These are phyloP conservation scores for Vimba vimba DNA, from an alignment of 2,113 vertebrate species.

Conservation along the genomic window DNA sequence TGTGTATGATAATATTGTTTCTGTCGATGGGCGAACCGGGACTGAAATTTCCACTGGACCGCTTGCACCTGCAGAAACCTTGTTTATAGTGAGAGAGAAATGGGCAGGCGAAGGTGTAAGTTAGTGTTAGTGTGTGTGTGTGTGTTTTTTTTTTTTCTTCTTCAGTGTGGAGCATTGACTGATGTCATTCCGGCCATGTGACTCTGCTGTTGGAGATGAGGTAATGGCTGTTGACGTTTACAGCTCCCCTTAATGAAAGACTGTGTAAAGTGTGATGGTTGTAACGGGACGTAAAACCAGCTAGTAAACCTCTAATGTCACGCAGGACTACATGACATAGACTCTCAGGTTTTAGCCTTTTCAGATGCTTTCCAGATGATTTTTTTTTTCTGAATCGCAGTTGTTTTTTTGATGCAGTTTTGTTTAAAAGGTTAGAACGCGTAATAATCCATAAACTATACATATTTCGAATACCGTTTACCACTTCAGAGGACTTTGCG, in stretches of 20 bases:
- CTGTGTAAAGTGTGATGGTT: constrained; percentile 41
- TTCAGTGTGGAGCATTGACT: constrained; percentile 18
- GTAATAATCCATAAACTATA: not conserved
- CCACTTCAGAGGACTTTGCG: no score
- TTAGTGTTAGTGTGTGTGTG: constrained; percentile 2
- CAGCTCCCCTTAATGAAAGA: constrained; percentile 39
- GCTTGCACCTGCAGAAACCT: constrained; percentile 17
- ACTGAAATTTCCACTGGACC: constrained; percentile 53
- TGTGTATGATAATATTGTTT: constrained; percentile 58
- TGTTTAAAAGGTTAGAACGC: not conserved
- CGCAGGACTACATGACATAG: constrained; percentile 18
- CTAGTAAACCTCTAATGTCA: constrained; percentile 45
- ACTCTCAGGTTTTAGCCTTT: constrained; percentile 25
- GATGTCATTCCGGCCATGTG: constrained; percentile 34
- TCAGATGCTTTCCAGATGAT: constrained; percentile 33
- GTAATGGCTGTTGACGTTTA: constrained; percentile 48
- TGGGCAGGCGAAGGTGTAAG: constrained; percentile 18
- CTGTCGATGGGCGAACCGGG: constrained; percentile 34
- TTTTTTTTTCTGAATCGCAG: not conserved
- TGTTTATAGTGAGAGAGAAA: constrained; percentile 24
- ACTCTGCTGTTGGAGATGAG: constrained; percentile 29
- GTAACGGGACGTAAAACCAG: constrained; percentile 40
- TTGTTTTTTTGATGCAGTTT: not conserved
- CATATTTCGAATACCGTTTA: no score
- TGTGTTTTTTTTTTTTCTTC: not conserved